Evolutionary conservation across 2,113 vertebrate genomes (phyloP), one percentile per base, ranked within the genome.

Genomic region (Todiramphus chloris): DNA sequence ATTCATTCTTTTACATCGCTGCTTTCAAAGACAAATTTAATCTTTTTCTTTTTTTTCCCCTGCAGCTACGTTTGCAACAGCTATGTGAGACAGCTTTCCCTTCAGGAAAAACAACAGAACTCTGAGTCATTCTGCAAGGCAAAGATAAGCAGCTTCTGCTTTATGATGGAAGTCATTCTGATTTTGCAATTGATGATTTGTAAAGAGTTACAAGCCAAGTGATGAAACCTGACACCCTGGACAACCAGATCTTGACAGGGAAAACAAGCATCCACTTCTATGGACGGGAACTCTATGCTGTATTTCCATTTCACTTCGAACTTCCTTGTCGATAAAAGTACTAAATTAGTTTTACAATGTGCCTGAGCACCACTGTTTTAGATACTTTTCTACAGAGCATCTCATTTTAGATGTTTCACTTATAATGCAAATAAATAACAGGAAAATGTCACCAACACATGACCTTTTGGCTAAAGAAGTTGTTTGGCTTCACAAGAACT

Each of bases 71-170:
- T 62, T 69, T 80, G 31, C 44, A 94, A 50, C 15, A 76, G 9
- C 35, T 23, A 10, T 13, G 23, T 5, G n/a, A 68, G 60, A 51
- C 62, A 66, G 44, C 23, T 63, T 80, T 59, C 64, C 25, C 68
- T 83, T 33, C 16, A 48, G 48, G 43, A 20, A 69, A 92, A 77
- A 44, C 16, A 87, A 37, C 7, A 92, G 55, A 76, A 80, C 16
- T 55, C 21, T 44, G 35, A 84, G 59, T 55, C 18, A 55, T 55
- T 33, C 55, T 15, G 23, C 28, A 31, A 88, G 50, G 85, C 79
- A 85, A 73, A 90, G 70, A 93, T 62, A 93, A 88, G 64, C 59
- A 88, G 74, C 75, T 87, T 82, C 50, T 97, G 33, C 56, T 83
- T 83, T 64, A 15, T 5, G 31, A 41, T 60, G 20, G 55, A 90